Base-by-base conservation (phyloP, 2,113 vertebrate species). In the Psettodes erumei region DNA sequence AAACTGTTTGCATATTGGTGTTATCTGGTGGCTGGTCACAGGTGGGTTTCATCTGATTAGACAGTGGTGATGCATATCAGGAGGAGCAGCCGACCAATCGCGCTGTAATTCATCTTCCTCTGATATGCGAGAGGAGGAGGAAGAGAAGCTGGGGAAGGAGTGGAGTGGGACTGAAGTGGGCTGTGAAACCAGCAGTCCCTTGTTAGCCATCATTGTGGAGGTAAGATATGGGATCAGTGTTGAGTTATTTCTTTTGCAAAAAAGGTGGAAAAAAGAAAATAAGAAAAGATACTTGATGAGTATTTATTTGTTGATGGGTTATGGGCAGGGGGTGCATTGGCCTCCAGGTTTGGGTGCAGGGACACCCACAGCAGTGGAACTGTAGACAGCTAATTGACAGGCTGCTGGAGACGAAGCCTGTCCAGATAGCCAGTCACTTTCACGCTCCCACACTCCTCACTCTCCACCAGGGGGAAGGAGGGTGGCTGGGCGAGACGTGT, bases 391-490 rank as follows among this genome's bases (percentile, higher is more conserved):
- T 93, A 93, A 95, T 93, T 94, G 91, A 94, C 90, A 92, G 88
- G 79, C 88, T 90, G 88, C 61, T 90, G 90, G 80, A 88, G 90
- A 91, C 38, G 35, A 76, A 82, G 83, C 84, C 67, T 48, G 91
- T 82, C 76, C 79, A 77, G 84, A 90, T 91, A 89, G 76, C 79
- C 90, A 84, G 91, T 93, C 92, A 94, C 93, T 93, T 94, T 94
- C 92, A 94, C 88, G 90, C 91, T 92, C 88, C 81, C 87, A 81
- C 89, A 84, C 71, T 81, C 79, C n/a, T 61, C 8, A 32, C 58
- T 77, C 65, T 72, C 71, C 84, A 86, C 82, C 78, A 71, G 76
- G 76, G 81, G 66, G 70, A 77, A 87, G 55, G 59, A 15, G 71
- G 74, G 59, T 54, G 56, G 73, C 77, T 47, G 37, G 55, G 40